These are phyloP conservation scores for Tribolium castaneum DNA, from an alignment of 1,140 invertebrate genomes.

Conservation along the genomic window DNA sequence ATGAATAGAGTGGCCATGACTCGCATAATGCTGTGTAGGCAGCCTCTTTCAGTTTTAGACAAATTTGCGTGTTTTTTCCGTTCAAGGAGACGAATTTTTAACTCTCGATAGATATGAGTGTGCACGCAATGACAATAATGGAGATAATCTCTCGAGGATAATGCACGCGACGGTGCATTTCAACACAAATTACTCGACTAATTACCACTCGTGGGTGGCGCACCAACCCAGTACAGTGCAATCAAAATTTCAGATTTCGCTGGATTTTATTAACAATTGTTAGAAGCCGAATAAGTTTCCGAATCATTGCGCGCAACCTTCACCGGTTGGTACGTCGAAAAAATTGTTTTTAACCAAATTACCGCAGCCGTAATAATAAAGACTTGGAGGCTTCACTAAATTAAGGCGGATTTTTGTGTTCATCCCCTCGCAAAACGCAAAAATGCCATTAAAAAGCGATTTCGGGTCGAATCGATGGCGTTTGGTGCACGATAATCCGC, in stretches of 20 bases:
- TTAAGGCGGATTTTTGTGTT: not conserved
- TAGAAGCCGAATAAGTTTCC: not conserved
- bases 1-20: conserved; percentile 1
- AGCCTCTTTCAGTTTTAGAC: too few species aligned
- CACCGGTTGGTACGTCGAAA: conserved; percentile 19
- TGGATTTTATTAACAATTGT: conserved; percentile 3
- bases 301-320: conserved; percentile 15
- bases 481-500: not conserved
- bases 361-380: not conserved
- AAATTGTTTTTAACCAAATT: conserved; percentile 24
- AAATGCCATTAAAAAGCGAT: not conserved
- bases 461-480: not conserved
- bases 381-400: not conserved
- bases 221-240: not conserved
- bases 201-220: not conserved
- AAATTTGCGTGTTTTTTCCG: not conserved
- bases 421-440: not conserved
- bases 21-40: not conserved
- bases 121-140: conserved; percentile 8
- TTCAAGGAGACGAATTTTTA: not conserved
- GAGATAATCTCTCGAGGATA: not conserved
- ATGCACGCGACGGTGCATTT: not conserved
- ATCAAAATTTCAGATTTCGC: not conserved
- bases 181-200: conserved; percentile 6
- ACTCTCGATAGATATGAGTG: not conserved